These are phyloP conservation scores for Phylloscopus collybita DNA, from an alignment of 2,797 vertebrate species.

Conservation along the genomic window DNA sequence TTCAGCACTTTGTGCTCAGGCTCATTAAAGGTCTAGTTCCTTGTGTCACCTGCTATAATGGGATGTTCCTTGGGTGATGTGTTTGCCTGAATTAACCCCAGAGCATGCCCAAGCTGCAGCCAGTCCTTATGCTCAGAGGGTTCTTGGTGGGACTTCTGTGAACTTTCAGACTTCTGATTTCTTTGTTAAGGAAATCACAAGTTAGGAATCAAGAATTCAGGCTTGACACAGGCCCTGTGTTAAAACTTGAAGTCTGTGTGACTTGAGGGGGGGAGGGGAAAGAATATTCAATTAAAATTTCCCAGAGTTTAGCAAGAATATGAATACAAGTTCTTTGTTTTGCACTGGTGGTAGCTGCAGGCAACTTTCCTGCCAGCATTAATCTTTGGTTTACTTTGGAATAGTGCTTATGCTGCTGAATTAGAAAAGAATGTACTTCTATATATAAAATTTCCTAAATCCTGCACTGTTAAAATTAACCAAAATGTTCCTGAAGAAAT, in stretches of 20 bases:
- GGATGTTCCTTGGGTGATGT: not conserved
- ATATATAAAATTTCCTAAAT: not conserved
- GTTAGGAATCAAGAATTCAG: not conserved
- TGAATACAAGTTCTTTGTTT: not conserved
- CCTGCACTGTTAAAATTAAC: not conserved
- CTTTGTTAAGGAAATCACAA: not conserved
- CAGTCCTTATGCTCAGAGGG: not conserved
- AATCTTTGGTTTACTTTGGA: not conserved
- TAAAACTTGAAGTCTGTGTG: not conserved
- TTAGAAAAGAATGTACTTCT: not conserved
- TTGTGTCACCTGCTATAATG: not conserved
- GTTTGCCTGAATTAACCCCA: not conserved
- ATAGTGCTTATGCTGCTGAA: not conserved
- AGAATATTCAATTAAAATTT: not conserved
- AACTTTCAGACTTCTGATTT: not conserved
- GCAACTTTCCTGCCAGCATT: not conserved
- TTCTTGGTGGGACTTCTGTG: not conserved
- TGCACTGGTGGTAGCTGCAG: not conserved
- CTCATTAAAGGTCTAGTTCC: not conserved
- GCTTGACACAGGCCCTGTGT: fast-evolving
- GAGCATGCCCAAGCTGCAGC: not conserved
- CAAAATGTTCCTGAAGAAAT: not conserved
- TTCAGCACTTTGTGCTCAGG: not conserved
- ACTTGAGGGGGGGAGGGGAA: fast-evolving
- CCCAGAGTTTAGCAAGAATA: not conserved